Conservation (phyloP, 2,113 vertebrate genomes). For the Condylura cristata region DNA sequence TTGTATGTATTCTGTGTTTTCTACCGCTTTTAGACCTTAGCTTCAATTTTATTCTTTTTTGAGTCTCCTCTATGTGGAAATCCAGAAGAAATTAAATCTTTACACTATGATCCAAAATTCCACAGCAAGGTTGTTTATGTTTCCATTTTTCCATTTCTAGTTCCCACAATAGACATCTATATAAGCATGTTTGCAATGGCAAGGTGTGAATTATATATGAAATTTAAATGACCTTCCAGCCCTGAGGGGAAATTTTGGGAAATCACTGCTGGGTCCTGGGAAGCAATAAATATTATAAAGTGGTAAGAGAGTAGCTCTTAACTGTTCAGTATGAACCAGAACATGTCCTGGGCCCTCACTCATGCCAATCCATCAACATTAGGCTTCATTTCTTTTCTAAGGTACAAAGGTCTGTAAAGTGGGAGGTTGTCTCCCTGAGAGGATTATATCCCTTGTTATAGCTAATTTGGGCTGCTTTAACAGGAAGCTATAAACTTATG, state of each 20-base stretch:
- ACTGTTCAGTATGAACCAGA: background rate
- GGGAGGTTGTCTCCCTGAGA: background rate
- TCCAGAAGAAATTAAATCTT: conserved; percentile 34
- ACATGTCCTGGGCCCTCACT: background rate
- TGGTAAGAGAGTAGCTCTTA: background rate
- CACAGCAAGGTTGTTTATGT: background rate
- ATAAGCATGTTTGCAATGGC: background rate
- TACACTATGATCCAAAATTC: background rate
- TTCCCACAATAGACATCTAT: background rate
- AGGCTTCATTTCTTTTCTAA: background rate
- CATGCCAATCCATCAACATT: background rate
- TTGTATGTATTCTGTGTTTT: background rate
- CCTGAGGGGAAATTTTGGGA: background rate
- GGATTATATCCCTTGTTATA: background rate
- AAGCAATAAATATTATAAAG: background rate
- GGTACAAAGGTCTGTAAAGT: background rate
- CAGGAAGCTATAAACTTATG: background rate
- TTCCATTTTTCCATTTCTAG: background rate
- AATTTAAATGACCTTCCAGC: conserved; percentile 10
- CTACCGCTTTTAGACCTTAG: background rate
- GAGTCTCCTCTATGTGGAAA: background rate
- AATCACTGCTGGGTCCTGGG: background rate
- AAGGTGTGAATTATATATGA: conserved; percentile 30
- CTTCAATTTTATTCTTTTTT: conserved; percentile 39
- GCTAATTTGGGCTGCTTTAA: background rate